These are phyloP conservation scores for Pogonomyrmex barbatus DNA, from an alignment of 1,140 invertebrate genomes.

Conservation along the genomic window DNA sequence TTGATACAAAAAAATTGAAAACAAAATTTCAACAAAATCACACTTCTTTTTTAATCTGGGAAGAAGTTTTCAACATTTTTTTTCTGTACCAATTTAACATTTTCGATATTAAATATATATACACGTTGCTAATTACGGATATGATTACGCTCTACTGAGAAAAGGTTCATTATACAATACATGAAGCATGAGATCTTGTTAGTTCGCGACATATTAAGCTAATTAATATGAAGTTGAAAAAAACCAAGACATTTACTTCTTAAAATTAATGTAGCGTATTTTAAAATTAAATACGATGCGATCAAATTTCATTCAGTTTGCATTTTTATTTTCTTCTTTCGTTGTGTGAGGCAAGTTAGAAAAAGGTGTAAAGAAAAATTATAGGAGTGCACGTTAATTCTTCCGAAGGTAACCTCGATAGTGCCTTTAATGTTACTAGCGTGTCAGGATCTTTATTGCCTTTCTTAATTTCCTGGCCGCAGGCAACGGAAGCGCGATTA, in stretches of 20 bases:
- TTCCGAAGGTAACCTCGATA: slow-evolving; percentile 33
- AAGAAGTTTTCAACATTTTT: neutral
- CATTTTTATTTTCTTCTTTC: neutral
- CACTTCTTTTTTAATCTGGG: neutral
- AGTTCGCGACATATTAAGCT: neutral
- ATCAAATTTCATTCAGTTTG: neutral
- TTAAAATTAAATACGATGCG: neutral
- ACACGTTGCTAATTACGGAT: neutral
- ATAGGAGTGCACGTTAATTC: neutral
- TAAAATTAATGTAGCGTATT: neutral
- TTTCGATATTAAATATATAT: neutral
- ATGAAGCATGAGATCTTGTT: slow-evolving; percentile 27
- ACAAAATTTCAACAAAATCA: neutral
- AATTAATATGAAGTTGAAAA: slow-evolving; percentile 27
- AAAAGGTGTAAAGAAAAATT: neutral
- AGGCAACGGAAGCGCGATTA: slow-evolving; percentile 38
- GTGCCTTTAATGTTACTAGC: slow-evolving; percentile 43
- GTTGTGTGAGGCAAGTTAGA: neutral
- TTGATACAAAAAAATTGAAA: neutral
- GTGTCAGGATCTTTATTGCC: slow-evolving; percentile 38
- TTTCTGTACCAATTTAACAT: slow-evolving; percentile 1
- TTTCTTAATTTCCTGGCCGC: slow-evolving; percentile 51
- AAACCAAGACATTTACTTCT: too few relatives aligned
- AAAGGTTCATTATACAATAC: slow-evolving; percentile 7
- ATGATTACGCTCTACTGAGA: neutral